Evolutionary conservation across 2,888 invertebrate species (phyloP).

Genomic region (Drosophila rubida): DNA sequence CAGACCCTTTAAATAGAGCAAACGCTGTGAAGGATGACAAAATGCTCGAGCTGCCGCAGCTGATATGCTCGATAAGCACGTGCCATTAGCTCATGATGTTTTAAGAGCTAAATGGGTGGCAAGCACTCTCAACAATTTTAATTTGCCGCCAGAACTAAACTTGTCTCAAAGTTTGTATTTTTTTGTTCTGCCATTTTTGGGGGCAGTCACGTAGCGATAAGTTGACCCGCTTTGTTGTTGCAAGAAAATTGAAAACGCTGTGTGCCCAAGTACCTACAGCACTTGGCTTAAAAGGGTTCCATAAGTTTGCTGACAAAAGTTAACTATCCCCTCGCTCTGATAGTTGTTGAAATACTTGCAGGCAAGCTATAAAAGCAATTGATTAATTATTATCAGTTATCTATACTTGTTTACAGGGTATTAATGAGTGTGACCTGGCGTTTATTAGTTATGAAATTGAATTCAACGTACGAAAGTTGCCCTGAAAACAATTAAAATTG

Average conservation of each 20-base stretch:
- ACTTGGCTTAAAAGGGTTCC: constrained; percentile 17
- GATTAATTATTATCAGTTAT: too few relatives aligned
- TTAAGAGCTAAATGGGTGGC: background rate
- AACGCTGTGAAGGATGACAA: constrained; percentile 62
- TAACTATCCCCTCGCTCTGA: too few relatives aligned
- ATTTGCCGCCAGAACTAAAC: constrained; percentile 65
- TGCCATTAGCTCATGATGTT: constrained; percentile 62
- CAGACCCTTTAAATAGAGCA: constrained; percentile 18
- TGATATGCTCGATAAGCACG: constrained; percentile 76
- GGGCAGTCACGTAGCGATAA: constrained; percentile 69
- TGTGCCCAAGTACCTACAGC: constrained; percentile 45
- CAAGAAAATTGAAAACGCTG: constrained; percentile 63
- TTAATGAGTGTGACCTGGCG: background rate
- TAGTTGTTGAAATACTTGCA: background rate
- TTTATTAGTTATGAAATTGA: background rate
- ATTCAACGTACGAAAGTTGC: constrained; percentile 2
- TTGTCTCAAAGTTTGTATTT: constrained; percentile 41
- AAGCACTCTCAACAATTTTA: constrained; percentile 60
- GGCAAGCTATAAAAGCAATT: too few relatives aligned
- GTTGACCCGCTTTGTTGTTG: constrained; percentile 50
- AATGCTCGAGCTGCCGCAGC: constrained; percentile 55
- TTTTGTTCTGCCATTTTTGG: constrained; percentile 8
- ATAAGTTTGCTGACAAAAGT: constrained; percentile 6
- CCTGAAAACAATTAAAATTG: constrained; percentile 43
- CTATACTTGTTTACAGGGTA: constrained; percentile 1